phyloP scores from a whole-genome alignment of 2,797 vertebrate species.

The Rhincodon typus region DNA sequence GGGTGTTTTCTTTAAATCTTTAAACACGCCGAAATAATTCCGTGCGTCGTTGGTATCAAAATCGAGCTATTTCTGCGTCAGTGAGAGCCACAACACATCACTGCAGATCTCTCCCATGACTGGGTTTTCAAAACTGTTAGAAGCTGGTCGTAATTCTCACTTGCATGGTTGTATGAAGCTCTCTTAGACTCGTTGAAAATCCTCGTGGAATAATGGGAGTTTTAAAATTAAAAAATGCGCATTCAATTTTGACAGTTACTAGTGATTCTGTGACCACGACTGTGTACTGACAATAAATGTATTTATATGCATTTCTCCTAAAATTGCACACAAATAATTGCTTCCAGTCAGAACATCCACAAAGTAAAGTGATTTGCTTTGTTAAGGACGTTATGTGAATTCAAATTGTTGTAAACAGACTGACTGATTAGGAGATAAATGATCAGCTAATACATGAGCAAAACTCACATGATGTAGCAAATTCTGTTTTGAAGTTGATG shows the following conservation, averaged over 20 bases:
- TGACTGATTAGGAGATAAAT: not conserved
- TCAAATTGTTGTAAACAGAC: not conserved
- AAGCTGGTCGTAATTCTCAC: not conserved
- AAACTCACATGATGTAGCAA: not conserved
- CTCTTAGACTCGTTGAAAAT: not conserved
- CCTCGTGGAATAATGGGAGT: not conserved
- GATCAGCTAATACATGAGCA: not conserved
- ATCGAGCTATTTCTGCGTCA: not conserved
- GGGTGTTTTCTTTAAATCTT: not conserved
- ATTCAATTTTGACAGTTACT: not conserved
- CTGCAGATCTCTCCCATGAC: not conserved
- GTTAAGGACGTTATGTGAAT: not conserved
- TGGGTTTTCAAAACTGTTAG: not conserved
- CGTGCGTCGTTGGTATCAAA: not conserved
- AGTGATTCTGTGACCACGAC: not conserved
- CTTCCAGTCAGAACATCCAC: no score
- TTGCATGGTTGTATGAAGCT: not conserved
- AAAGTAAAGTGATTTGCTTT: not conserved
- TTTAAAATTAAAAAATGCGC: no score
- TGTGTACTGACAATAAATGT: not conserved
- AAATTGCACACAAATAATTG: not conserved
- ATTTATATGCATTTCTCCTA: not conserved
- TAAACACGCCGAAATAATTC: not conserved
- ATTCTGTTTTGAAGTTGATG: not conserved
- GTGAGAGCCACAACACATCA: not conserved